phyloP scores from a whole-genome alignment of 1,140 invertebrate genomes.

The Drosophila bipectinata region DNA sequence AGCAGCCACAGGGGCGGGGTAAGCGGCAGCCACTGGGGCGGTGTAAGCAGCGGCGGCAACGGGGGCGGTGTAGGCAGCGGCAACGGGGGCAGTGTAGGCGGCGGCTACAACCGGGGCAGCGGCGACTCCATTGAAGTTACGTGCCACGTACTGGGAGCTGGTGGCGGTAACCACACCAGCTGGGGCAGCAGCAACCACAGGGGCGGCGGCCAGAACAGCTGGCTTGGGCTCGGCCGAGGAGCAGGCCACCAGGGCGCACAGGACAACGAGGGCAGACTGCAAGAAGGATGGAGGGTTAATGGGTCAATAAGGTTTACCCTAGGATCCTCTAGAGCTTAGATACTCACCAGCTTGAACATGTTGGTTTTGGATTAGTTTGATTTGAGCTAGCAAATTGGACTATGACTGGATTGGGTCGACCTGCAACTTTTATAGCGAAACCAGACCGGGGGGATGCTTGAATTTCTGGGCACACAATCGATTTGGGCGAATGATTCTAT shows the following conservation, averaged over 20 bases:
- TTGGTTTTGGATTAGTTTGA: constrained; percentile 43
- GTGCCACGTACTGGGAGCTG: constrained; percentile 84
- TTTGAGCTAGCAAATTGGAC: constrained; percentile 65
- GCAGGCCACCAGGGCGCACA: constrained; percentile 73
- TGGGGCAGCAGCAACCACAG: constrained; percentile 58
- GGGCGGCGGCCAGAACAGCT: constrained; percentile 48
- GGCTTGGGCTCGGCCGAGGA: constrained; percentile 69
- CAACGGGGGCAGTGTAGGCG: constrained; percentile 48
- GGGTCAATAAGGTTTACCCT: neutral
- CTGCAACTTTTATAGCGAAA: constrained; percentile 65
- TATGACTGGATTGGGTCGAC: constrained; percentile 27
- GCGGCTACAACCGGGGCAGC: constrained; percentile 62
- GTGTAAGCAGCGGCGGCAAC: constrained; percentile 55
- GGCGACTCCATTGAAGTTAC: constrained; percentile 83
- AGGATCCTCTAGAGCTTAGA: neutral
- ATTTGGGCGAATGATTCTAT: constrained; percentile 55
- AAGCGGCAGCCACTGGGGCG: constrained; percentile 58
- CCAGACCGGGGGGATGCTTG: constrained; percentile 17
- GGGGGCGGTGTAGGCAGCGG: constrained; percentile 51
- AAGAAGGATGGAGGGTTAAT: constrained; percentile 6
- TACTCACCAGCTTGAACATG: constrained; percentile 81
- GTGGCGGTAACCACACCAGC: constrained; percentile 83
- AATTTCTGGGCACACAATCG: constrained; percentile 48
- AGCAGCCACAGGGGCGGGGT: constrained; percentile 52
- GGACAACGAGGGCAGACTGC: constrained; percentile 69